Evolutionary conservation across 2,797 vertebrate genomes (phyloP), one percentile per base, ranked within the genome.

Genomic region (Liparis tanakae): DNA sequence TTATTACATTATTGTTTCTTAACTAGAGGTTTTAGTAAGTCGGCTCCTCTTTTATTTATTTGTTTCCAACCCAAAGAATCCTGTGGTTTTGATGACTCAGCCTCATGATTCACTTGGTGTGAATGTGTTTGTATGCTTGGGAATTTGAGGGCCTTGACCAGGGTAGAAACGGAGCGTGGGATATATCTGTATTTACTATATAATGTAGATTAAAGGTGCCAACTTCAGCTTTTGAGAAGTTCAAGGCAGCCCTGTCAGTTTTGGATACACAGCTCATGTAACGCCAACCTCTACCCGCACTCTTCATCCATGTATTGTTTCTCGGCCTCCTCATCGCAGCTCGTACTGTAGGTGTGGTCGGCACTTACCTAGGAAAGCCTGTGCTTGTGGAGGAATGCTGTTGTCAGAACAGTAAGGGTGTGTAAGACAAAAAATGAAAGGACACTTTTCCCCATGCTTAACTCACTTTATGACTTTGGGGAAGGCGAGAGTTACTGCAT

Each of bases 41-140:
- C 30, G 33, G 66, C 63, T 20, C 7, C 12, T 37, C 3, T 1
- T 17, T 9, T 15, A 22, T 10, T 60, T 17, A 43, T 61, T 37
- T 51, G 12, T 22, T 20, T 3, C 10, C 20, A 55, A 57, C 36
- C 18, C 67, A 51, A 66, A 50, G 37, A 72, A 69, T 62, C 41
- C 53, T 60, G 81, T 76, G 84, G 84, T 82, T 87, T 83, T 70
- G 79, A 78, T 90, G 85, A 91, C 76, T 90, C 81, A 78, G 77
- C 56, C 64, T 78, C 75, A 70, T 75, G 78, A 76, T 61, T 86
- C 65, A 70, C 69, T 72, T 54, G 33, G 41, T 48, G 22, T 53
- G 51, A 30, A 30, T 71, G 59, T 77, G 66, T 81, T 50, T 76
- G 72, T 44, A 10, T 72, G 44, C 37, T 75, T 51, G 65, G 60